A percentile compares a stretch with the other conserved stretches of the same genome.
Conservation (phyloP, 2,888 invertebrate genomes). For the Drosophila mayaguana region DNA sequence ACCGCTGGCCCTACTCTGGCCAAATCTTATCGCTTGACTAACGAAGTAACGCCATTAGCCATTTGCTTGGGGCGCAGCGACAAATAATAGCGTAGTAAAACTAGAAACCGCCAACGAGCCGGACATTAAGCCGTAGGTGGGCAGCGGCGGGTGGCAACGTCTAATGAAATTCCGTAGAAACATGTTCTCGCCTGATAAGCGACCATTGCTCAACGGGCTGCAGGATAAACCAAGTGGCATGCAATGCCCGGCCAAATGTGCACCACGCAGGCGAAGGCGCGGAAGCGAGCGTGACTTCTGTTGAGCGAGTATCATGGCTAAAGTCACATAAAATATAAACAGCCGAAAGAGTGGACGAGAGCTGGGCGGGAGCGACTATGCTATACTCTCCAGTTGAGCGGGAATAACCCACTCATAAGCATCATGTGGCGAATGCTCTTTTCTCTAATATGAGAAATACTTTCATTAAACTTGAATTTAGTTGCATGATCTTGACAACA, state of each 20-base stretch:
- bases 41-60: slow-evolving; percentile 78
- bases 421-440: no score
- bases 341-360: slow-evolving; percentile 10
- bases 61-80: slow-evolving; percentile 49
- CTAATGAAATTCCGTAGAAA: slow-evolving; percentile 77
- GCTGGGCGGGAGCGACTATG: background rate
- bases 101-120: slow-evolving; percentile 60
- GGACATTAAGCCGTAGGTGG: slow-evolving; percentile 58
- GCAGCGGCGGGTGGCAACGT: slow-evolving; percentile 30
- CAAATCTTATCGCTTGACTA: slow-evolving; percentile 76
- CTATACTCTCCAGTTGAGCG: background rate
- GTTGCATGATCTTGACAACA: background rate
- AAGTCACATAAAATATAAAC: slow-evolving; percentile 57
- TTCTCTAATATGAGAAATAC: no score
- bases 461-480: no score
- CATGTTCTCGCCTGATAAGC: slow-evolving; percentile 83
- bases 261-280: slow-evolving; percentile 66
- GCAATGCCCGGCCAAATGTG: slow-evolving; percentile 67
- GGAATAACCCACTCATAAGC: no score
- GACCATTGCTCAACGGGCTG: slow-evolving; percentile 73
- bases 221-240: slow-evolving; percentile 43
- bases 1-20: background rate
- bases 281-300: slow-evolving; percentile 70
- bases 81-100: slow-evolving; percentile 56
- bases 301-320: slow-evolving; percentile 1